Evolutionary conservation across 2,888 invertebrate species (phyloP).

Genomic region (Opisthograptis luteolata): DNA sequence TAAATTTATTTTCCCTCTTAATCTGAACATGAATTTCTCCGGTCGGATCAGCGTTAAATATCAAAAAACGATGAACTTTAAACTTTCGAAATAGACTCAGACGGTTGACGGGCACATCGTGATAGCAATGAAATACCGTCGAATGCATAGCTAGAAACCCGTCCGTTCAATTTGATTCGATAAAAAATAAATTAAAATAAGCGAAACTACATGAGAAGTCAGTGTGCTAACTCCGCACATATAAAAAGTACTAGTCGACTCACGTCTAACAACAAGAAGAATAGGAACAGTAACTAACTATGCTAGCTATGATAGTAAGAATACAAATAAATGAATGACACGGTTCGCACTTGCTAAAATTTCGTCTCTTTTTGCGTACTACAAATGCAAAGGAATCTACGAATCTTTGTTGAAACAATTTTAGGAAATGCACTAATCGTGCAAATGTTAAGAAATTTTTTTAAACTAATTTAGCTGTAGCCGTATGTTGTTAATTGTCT

Average conservation of each 20-base stretch:
- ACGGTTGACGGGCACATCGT: constrained; percentile 61
- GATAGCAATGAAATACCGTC: constrained; percentile 62
- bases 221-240: not conserved
- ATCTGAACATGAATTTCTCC: constrained; percentile 37
- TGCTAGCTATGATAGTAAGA: not conserved
- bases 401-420: too few species aligned
- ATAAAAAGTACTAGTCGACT: constrained; percentile 1
- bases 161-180: constrained; percentile 76
- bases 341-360: too few species aligned
- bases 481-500: too few species aligned
- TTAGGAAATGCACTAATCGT: too few species aligned
- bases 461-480: too few species aligned
- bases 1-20: constrained; percentile 36
- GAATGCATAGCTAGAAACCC: constrained; percentile 68
- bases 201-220: constrained; percentile 48
- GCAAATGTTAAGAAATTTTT: too few species aligned
- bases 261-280: not conserved
- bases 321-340: not conserved
- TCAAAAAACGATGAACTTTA: constrained; percentile 73
- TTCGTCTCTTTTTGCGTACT: too few species aligned
- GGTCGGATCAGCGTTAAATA: constrained; percentile 60
- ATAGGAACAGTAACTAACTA: not conserved
- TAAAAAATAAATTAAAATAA: constrained; percentile 84
- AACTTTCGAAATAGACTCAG: constrained; percentile 64
- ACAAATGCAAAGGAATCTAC: too few species aligned